Conservation (phyloP, 2,113 vertebrate genomes). For the Sula dactylatra region DNA sequence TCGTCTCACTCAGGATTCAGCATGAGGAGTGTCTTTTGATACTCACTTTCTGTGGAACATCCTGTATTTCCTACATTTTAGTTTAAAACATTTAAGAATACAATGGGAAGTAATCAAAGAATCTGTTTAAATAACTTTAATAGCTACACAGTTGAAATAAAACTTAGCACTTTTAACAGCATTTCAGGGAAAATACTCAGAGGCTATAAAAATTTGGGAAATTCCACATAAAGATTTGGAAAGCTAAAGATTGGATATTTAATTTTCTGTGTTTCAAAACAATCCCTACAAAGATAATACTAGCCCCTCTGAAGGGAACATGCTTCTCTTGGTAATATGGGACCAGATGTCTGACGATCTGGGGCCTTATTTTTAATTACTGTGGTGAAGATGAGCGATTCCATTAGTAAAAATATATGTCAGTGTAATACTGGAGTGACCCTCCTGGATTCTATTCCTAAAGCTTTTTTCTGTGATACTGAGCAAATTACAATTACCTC, state of each 20-base stretch:
- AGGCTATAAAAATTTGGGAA: not conserved
- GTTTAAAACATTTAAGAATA: not conserved
- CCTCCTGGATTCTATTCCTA: not conserved
- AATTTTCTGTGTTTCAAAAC: not conserved
- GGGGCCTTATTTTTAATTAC: not conserved
- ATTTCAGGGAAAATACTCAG: not conserved
- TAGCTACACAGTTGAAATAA: not conserved
- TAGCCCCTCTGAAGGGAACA: not conserved
- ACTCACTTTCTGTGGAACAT: not conserved
- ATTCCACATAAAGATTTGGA: not conserved
- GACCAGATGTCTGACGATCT: not conserved
- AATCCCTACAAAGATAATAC: not conserved
- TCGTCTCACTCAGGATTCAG: not conserved
- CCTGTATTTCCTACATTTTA: not conserved
- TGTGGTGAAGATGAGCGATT: not conserved
- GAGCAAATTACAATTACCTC: not conserved
- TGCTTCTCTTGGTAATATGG: not conserved
- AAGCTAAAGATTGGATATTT: not conserved
- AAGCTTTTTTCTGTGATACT: not conserved
- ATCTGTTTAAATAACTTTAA: not conserved
- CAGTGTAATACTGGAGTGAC: not conserved
- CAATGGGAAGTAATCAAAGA: not conserved
- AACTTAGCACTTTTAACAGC: not conserved
- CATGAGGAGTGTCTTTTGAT: not conserved
- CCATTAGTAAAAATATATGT: not conserved